phyloP scores from a whole-genome alignment of 2,888 invertebrate genomes.

The Xestia rhomboidea region DNA sequence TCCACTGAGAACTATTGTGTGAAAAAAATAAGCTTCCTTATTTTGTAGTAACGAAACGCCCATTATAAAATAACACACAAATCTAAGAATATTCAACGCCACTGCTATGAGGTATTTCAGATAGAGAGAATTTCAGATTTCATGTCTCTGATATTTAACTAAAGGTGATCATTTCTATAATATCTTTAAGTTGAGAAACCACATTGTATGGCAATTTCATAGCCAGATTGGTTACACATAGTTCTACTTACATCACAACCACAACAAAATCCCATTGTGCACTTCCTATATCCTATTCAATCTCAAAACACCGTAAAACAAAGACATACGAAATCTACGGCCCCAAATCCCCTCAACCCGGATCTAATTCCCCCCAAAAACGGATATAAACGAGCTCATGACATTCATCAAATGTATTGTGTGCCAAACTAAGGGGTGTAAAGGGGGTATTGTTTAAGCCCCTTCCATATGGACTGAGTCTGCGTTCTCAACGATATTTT shows the following conservation, averaged over 20 bases:
- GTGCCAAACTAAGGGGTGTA: constrained; percentile 23
- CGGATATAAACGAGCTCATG: constrained; percentile 56
- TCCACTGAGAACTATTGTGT: background rate
- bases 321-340: constrained; percentile 37
- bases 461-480: constrained; percentile 59
- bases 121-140: background rate
- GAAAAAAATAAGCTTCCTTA: too few species aligned
- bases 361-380: constrained; percentile 48
- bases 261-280: background rate
- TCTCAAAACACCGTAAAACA: constrained; percentile 42
- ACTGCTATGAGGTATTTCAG: background rate
- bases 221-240: background rate
- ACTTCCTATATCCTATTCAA: constrained; percentile 2
- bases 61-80: too few species aligned
- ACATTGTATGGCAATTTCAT: background rate
- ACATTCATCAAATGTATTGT: constrained; percentile 60
- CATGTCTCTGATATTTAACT: background rate
- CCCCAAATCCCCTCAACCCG: constrained; percentile 43
- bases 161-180: background rate
- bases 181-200: background rate
- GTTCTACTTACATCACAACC: background rate
- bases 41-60: too few species aligned
- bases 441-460: constrained; percentile 51
- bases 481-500: constrained; percentile 67
- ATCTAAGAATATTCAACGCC: too few species aligned